Conservation (phyloP, 2,888 invertebrate species). For the Mythimna impura region DNA sequence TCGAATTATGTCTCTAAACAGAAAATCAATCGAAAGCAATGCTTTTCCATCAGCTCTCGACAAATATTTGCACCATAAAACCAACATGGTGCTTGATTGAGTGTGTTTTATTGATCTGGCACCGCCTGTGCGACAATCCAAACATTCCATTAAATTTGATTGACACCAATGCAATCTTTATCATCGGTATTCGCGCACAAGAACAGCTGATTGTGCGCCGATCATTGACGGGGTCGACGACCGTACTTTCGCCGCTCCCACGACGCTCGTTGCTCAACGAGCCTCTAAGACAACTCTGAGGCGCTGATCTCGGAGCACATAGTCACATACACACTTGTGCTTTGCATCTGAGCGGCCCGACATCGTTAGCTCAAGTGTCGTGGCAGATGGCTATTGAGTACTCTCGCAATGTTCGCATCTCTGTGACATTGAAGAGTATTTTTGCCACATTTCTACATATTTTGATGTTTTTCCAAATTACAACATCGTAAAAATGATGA, state of each 20-base stretch:
- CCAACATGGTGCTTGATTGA: neutral
- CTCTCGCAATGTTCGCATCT: constrained; percentile 19
- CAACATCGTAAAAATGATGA: constrained; percentile 22
- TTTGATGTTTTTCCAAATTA: constrained; percentile 51
- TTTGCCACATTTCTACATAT: constrained; percentile 29
- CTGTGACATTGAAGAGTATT: constrained; percentile 42
- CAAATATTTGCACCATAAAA: constrained; percentile 13
- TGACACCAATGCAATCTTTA: constrained; percentile 70
- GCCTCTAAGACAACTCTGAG: constrained; percentile 76
- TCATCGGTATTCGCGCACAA: constrained; percentile 75
- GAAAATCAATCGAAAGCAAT: constrained; percentile 3
- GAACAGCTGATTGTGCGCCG: constrained; percentile 88
- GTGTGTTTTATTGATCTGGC: constrained; percentile 24
- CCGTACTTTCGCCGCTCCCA: constrained; percentile 89
- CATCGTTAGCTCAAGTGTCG: constrained; percentile 40
- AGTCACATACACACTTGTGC: constrained; percentile 42
- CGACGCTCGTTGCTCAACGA: constrained; percentile 83
- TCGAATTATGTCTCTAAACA: neutral
- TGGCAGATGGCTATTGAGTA: constrained; percentile 19
- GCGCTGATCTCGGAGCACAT: constrained; percentile 44
- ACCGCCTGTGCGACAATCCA: constrained; percentile 28
- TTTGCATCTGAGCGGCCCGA: constrained; percentile 59
- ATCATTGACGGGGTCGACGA: constrained; percentile 83
- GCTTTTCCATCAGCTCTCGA: constrained; percentile 3
- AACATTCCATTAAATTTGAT: constrained; percentile 64